Evolutionary conservation across 2,797 vertebrate genomes (phyloP).

Genomic region (Hydrophis major): DNA sequence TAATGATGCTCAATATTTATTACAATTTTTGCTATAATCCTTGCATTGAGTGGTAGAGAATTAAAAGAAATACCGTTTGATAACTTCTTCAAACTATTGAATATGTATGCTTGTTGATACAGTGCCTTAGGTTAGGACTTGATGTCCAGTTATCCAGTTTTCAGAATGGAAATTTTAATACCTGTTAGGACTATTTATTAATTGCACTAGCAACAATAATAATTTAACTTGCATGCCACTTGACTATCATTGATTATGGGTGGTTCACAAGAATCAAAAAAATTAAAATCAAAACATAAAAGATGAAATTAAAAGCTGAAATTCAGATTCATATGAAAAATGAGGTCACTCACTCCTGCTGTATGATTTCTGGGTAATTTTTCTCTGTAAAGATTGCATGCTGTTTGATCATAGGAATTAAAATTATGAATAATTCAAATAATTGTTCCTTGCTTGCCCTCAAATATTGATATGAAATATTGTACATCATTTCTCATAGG

Average conservation of each 20-base stretch:
- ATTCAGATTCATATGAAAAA: not conserved
- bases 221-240: not conserved
- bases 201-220: not conserved
- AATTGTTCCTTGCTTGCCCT: not conserved
- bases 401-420: not conserved
- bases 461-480: not conserved
- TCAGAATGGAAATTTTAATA: not conserved
- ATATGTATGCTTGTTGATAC: not conserved
- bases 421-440: not conserved
- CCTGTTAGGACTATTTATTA: not conserved
- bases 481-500: constrained; percentile 62
- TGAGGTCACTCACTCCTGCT: not conserved
- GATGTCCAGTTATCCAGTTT: not conserved
- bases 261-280: not conserved
- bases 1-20: not conserved
- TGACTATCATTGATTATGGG: not conserved
- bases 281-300: not conserved
- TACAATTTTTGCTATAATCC: not conserved
- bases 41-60: not conserved
- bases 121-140: not conserved
- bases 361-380: not conserved
- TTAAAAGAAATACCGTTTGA: not conserved
- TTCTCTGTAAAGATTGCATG: not conserved
- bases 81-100: not conserved
- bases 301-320: not conserved